Evolutionary conservation across 2,888 invertebrate species (phyloP).

Genomic region (Tipula lateralis): DNA sequence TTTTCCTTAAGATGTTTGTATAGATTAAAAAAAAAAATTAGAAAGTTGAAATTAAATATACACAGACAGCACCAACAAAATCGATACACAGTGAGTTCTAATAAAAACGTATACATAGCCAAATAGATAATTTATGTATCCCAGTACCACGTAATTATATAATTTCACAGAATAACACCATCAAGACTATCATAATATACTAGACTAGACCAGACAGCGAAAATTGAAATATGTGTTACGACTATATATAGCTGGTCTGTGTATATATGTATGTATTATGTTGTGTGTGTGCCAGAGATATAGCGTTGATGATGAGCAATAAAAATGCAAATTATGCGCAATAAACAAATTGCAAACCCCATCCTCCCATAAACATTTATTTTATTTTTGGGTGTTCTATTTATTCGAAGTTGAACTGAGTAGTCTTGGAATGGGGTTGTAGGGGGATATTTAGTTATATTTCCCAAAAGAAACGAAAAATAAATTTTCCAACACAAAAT

Average conservation of each 20-base stretch:
- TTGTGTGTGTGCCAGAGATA: not conserved
- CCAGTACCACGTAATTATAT: not conserved
- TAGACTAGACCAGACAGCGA: not conserved
- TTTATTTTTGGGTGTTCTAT: not conserved
- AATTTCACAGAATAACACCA: not conserved
- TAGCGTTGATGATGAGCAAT: constrained; percentile 19
- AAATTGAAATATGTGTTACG: not conserved
- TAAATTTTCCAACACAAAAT: not conserved
- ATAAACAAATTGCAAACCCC: not conserved
- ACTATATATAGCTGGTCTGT: not conserved
- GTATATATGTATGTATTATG: not conserved
- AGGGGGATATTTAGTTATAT: not conserved
- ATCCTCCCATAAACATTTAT: not conserved
- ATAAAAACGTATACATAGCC: not conserved
- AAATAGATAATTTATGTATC: not conserved
- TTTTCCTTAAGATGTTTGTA: not conserved
- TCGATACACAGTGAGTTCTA: not conserved
- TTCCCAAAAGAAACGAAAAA: constrained; percentile 11
- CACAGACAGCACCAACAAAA: not conserved
- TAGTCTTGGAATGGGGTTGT: not conserved
- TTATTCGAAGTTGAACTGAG: not conserved
- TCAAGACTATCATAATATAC: not conserved
- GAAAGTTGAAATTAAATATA: not conserved
- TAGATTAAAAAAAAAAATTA: not conserved
- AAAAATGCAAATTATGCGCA: constrained; percentile 19